These are phyloP conservation scores for Pelecanus crispus DNA, from an alignment of 2,113 vertebrate species.

Conservation along the genomic window DNA sequence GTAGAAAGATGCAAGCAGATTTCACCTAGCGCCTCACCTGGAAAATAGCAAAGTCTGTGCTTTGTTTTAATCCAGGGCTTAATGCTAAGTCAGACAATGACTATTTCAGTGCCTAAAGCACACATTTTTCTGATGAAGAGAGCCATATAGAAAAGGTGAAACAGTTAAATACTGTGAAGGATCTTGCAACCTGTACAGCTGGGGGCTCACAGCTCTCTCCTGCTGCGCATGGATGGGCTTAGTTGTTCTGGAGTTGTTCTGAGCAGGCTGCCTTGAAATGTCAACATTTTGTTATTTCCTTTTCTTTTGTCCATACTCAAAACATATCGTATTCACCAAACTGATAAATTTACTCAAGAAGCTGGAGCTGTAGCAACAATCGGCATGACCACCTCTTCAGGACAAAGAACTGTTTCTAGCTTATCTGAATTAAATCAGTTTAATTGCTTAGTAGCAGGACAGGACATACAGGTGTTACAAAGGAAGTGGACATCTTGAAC, in stretches of 20 bases:
- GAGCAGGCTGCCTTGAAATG: background rate
- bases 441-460: background rate
- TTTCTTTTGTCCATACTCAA: background rate
- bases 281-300: background rate
- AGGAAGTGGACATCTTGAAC: background rate
- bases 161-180: background rate
- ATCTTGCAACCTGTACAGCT: background rate
- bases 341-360: background rate
- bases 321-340: background rate
- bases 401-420: background rate
- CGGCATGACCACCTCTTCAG: background rate
- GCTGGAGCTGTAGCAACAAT: background rate
- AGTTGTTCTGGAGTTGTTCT: background rate
- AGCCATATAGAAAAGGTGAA: background rate
- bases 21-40: background rate
- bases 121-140: background rate
- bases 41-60: background rate
- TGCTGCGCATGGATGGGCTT: background rate
- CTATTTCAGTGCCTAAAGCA: background rate
- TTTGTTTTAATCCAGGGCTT: background rate
- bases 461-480: background rate
- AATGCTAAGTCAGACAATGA: background rate
- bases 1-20: background rate
- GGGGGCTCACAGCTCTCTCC: background rate
- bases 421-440: background rate